Evolutionary conservation across 2,888 invertebrate genomes (phyloP), one percentile per base, ranked within the genome.

Genomic region (Tethea ocularis): DNA sequence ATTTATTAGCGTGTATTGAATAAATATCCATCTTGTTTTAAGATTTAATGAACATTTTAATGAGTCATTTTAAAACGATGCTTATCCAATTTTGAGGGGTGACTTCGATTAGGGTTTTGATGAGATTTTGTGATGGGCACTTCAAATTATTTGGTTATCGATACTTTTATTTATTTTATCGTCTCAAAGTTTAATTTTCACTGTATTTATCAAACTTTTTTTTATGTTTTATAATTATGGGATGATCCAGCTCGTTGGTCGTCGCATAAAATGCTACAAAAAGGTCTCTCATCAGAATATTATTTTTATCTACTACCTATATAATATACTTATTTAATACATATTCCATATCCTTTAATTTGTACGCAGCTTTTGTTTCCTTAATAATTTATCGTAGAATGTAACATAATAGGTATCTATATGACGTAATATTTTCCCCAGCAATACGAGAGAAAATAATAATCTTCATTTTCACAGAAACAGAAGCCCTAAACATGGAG

Each of bases 401-500:
- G 38, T 38, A n/a, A 38, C n/a, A 38, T 38, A 15, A 41, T 41
- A 41, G 10, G 5, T n/a, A n/a, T n/a, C n/a, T 46, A 46, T 20
- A 46, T 10, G 46, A 20, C 8, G 20, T 1, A 46, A 17, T 20
- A 46, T 46, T 20, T 46, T 46, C 46, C 17, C 20, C 20, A 46
- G 10, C 46, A 46, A 46, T 20, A 20, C 22, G 22, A 4, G 33
- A 36, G 33, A 33, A 36, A 13, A 33, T 54, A 33, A 29, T 53
- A 15, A 26, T 17, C 26, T 53, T 53, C 29, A 29, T 53, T 53
- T 54, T 36, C 33, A 4, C 17, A 46, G 52, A 20, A 17, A 33
- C 33, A 54, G 22, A 33, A 54, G 36, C 33, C 54, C 33, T 54
- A 36, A 53, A 33, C 33, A 53, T 6, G 5, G 33, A 53, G 46